phyloP scores from a whole-genome alignment of 2,888 invertebrate genomes.

The Xestia ashworthii region DNA sequence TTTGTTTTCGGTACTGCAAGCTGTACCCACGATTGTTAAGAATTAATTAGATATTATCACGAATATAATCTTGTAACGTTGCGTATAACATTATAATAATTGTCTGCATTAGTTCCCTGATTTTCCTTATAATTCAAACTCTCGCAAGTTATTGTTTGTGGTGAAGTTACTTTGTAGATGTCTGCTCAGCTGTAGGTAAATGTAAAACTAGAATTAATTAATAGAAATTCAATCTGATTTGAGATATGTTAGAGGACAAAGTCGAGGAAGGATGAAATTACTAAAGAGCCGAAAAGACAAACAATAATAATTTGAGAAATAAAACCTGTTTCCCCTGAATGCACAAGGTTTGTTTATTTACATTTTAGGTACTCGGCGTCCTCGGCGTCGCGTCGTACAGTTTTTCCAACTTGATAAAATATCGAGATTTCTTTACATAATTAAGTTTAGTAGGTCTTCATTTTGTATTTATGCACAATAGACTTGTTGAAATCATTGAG shows the following conservation, averaged over 20 bases:
- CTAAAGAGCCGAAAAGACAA: too few species aligned
- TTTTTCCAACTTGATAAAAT: background rate
- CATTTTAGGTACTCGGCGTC: background rate
- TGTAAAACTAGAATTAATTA: background rate
- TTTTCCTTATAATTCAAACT: slow-evolving; percentile 22
- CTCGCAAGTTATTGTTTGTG: background rate
- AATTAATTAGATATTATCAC: slow-evolving; percentile 27
- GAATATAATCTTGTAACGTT: slow-evolving; percentile 20
- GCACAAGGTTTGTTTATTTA: slow-evolving; percentile 10
- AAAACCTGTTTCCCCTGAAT: background rate
- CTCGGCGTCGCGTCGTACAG: background rate
- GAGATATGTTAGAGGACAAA: background rate
- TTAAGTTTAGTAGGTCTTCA: background rate
- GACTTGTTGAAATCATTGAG: background rate
- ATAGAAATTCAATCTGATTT: background rate
- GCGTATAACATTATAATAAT: slow-evolving; percentile 7
- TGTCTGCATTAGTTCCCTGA: background rate
- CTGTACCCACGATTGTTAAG: slow-evolving; percentile 4
- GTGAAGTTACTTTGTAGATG: background rate
- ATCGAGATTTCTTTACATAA: background rate
- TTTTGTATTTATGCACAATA: background rate
- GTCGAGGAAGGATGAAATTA: too few species aligned
- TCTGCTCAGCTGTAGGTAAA: background rate
- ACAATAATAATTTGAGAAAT: background rate
- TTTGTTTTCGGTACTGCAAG: slow-evolving; percentile 20